Evolutionary conservation across 2,888 invertebrate species (phyloP).

Genomic region (Athripsodes cinereus): DNA sequence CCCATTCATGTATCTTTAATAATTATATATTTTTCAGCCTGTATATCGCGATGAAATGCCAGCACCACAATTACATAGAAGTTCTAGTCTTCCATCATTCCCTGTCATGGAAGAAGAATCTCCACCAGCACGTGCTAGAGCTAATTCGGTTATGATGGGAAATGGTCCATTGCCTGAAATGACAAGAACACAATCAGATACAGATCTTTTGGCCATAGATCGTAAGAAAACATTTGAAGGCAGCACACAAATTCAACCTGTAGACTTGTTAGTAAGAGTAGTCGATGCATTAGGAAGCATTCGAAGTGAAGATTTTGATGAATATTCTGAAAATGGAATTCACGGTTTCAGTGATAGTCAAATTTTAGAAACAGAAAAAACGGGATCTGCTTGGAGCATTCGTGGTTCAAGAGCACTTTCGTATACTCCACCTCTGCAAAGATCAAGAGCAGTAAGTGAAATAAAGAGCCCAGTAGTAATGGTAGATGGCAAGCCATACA

Average conservation of each 20-base stretch:
- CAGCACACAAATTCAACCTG: conserved; percentile 66
- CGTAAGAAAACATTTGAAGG: conserved; percentile 70
- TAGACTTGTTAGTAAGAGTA: conserved; percentile 68
- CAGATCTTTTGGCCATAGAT: conserved; percentile 72
- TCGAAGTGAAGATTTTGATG: conserved; percentile 41
- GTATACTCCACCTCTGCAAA: conserved; percentile 36
- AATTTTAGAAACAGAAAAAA: conserved; percentile 64
- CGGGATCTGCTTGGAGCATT: conserved; percentile 49
- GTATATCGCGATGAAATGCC: conserved; percentile 62
- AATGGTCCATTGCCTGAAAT: conserved; percentile 38
- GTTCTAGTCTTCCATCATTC: conserved; percentile 69
- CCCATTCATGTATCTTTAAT: no score
- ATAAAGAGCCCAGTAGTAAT: conserved; percentile 37
- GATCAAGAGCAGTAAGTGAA: conserved; percentile 59
- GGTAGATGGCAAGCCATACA: conserved; percentile 31
- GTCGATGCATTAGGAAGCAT: conserved; percentile 69
- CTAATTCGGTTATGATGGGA: conserved; percentile 60
- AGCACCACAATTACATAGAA: conserved; percentile 41
- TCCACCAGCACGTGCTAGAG: conserved; percentile 50
- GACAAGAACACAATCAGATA: conserved; percentile 66
- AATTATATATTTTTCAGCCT: no score
- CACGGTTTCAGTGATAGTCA: conserved; percentile 69
- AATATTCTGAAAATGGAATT: conserved; percentile 47
- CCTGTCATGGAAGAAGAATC: conserved; percentile 52
- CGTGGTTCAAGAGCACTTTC: conserved; percentile 40